phyloP scores from a whole-genome alignment of 2,888 invertebrate species.

The Mythimna albipuncta region DNA sequence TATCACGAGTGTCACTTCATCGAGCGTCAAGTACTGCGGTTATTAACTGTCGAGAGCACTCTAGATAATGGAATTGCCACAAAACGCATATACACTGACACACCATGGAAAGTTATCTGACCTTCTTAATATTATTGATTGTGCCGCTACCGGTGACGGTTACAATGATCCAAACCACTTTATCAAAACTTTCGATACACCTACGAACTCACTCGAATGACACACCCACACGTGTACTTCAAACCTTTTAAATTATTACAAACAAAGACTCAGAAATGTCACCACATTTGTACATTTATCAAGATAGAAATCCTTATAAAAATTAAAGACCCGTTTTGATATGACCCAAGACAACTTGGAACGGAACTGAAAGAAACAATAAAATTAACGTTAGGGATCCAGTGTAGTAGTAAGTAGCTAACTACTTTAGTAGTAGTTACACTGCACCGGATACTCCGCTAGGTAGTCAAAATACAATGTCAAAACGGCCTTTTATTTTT shows the following conservation, averaged over 20 bases:
- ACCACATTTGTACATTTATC: background rate
- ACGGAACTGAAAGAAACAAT: too few relatives aligned
- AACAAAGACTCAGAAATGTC: background rate
- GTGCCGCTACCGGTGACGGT: slow-evolving; percentile 43
- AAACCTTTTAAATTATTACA: slow-evolving; percentile 18
- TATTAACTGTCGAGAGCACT: slow-evolving; percentile 88
- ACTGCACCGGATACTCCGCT: too few relatives aligned
- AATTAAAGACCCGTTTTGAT: too few relatives aligned
- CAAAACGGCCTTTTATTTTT: too few relatives aligned
- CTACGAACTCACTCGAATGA: slow-evolving; percentile 31
- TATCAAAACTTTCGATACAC: slow-evolving; percentile 47
- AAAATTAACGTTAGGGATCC: too few relatives aligned
- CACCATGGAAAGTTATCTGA: slow-evolving; percentile 67
- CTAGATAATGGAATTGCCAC: slow-evolving; percentile 87
- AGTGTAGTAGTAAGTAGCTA: too few relatives aligned
- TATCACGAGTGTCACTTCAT: slow-evolving; percentile 78
- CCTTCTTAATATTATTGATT: slow-evolving; percentile 67
- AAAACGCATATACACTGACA: slow-evolving; percentile 74
- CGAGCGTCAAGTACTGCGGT: slow-evolving; percentile 79
- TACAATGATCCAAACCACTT: slow-evolving; percentile 33
- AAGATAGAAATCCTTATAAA: background rate
- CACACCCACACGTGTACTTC: slow-evolving; percentile 32
- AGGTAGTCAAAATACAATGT: too few relatives aligned
- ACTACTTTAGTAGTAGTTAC: too few relatives aligned
- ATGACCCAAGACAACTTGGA: too few relatives aligned